These are phyloP conservation scores for Pterocles burchelli DNA, from an alignment of 2,113 vertebrate species.

Conservation along the genomic window DNA sequence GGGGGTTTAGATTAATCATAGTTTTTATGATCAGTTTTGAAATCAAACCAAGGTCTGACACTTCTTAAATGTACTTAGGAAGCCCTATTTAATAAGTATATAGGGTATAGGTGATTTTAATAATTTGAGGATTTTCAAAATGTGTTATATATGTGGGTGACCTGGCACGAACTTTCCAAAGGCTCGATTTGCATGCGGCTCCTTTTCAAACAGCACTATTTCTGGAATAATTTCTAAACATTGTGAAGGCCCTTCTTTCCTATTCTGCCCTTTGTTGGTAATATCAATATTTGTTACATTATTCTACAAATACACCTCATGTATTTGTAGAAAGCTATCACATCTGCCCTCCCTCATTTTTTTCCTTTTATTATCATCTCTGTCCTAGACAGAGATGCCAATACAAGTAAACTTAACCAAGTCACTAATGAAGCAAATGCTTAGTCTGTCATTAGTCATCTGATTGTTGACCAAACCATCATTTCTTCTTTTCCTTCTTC, in stretches of 20 bases:
- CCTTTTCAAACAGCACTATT: background rate
- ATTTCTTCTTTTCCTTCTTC: background rate
- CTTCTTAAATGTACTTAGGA: background rate
- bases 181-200: background rate
- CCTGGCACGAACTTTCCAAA: background rate
- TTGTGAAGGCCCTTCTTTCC: background rate
- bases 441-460: background rate
- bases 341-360: background rate
- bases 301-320: background rate
- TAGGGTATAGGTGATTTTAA: background rate
- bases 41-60: background rate
- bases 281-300: background rate
- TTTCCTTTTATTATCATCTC: background rate
- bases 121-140: background rate
- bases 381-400: background rate
- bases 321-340: background rate
- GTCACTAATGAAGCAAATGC: background rate
- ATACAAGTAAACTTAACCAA: background rate
- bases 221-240: background rate
- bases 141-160: background rate
- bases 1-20: background rate
- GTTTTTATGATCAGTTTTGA: background rate
- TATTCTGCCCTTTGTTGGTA: background rate
- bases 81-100: background rate
- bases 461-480: background rate